Percentiles rank a stretch among this genome's conserved stretches.
phyloP scores from a whole-genome alignment of 2,797 vertebrate genomes.

The Champsocephalus gunnari region DNA sequence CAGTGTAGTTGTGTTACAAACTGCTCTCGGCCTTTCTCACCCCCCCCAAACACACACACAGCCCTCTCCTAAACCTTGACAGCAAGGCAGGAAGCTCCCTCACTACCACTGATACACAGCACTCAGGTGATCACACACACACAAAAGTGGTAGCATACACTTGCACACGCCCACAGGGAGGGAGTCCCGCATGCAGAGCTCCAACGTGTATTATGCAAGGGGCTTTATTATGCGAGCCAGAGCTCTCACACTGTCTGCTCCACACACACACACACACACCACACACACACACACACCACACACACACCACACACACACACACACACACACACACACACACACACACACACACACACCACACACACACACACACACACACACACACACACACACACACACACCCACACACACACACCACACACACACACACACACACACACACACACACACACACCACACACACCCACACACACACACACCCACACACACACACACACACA shows the following conservation, averaged over 20 bases:
- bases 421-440: slow-evolving; percentile 40
- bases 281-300: slow-evolving; percentile 37
- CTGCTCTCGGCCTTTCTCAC: slow-evolving; percentile 59
- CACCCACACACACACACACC: slow-evolving; percentile 50
- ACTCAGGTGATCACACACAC: slow-evolving; percentile 62
- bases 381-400: slow-evolving; percentile 27
- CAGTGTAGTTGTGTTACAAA: slow-evolving; percentile 62
- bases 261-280: slow-evolving; percentile 36
- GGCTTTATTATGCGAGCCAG: slow-evolving; percentile 80
- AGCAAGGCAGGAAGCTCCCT: slow-evolving; percentile 71
- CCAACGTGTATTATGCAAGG: slow-evolving; percentile 86
- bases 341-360: slow-evolving; percentile 38
- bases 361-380: slow-evolving; percentile 51
- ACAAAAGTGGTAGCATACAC: slow-evolving; percentile 64
- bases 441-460: slow-evolving; percentile 12
- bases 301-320: slow-evolving; percentile 32
- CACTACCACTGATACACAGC: slow-evolving; percentile 72
- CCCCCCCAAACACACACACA: slow-evolving; percentile 8
- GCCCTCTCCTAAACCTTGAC: slow-evolving; percentile 59
- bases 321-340: slow-evolving; percentile 18
- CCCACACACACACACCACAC: slow-evolving; percentile 13
- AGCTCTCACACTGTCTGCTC: slow-evolving; percentile 63
- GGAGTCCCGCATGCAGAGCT: slow-evolving; percentile 85
- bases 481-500: slow-evolving; percentile 39
- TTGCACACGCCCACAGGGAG: slow-evolving; percentile 81